phyloP scores from a whole-genome alignment of 2,888 invertebrate species.

The Agrotis ipsilon region DNA sequence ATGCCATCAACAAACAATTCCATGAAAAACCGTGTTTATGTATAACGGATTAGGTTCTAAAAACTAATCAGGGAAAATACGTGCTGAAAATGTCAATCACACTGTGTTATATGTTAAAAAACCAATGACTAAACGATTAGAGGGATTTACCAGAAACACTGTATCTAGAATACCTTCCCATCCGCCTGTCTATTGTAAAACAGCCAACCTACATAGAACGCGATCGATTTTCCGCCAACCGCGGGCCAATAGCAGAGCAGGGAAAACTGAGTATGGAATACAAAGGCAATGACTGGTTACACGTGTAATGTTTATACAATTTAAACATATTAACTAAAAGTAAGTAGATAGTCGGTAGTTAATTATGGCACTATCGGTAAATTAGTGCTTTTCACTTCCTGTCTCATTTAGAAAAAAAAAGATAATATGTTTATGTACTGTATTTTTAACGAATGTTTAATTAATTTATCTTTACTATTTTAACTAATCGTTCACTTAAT shows the following conservation, averaged over 20 bases:
- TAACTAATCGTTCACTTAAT: too few species aligned
- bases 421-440: background rate
- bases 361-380: background rate
- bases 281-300: slow-evolving; percentile 26
- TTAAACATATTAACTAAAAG: background rate
- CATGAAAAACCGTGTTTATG: background rate
- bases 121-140: slow-evolving; percentile 47
- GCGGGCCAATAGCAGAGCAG: slow-evolving; percentile 62
- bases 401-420: background rate
- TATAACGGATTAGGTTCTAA: background rate
- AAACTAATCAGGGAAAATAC: slow-evolving; percentile 42
- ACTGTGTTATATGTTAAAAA: slow-evolving; percentile 28
- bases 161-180: slow-evolving; percentile 4
- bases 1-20: background rate
- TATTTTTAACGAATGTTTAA: too few species aligned
- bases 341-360: background rate
- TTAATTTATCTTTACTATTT: too few species aligned
- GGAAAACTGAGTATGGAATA: slow-evolving; percentile 6
- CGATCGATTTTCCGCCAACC: slow-evolving; percentile 68
- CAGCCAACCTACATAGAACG: slow-evolving; percentile 60
- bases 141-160: slow-evolving; percentile 33
- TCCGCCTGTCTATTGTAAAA: slow-evolving; percentile 18
- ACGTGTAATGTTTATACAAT: slow-evolving; percentile 21
- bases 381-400: slow-evolving; percentile 29
- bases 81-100: slow-evolving; percentile 7